Conservation (phyloP, 2,113 vertebrate species). For the Grallaria varia region DNA sequence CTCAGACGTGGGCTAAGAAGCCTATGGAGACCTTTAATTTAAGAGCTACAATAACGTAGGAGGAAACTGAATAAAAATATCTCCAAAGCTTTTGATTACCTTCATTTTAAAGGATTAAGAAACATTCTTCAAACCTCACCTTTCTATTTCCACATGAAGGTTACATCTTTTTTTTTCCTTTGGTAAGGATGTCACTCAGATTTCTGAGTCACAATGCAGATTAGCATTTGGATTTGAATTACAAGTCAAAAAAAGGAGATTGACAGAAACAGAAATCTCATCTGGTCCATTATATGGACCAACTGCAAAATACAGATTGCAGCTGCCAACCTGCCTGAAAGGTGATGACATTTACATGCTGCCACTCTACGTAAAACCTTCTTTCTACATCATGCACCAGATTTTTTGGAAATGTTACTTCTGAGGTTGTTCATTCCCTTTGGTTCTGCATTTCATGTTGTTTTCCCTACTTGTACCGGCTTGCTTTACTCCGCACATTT, state of each 20-base stretch:
- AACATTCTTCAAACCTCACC: not conserved
- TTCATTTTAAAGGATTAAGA: not conserved
- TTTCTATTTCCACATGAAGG: not conserved
- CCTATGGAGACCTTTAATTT: not conserved
- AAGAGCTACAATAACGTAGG: not conserved
- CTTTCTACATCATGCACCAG: not conserved
- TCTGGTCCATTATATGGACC: not conserved
- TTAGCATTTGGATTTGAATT: slow-evolving; percentile 45
- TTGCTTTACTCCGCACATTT: not conserved
- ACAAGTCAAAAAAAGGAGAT: not conserved
- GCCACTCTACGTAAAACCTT: not conserved
- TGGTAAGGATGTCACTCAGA: not conserved
- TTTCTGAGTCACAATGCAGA: slow-evolving; percentile 60
- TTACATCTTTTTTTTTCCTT: not conserved
- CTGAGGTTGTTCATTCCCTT: not conserved
- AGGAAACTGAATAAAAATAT: not conserved
- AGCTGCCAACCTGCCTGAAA: not conserved
- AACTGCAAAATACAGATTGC: not conserved
- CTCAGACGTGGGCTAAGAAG: not conserved
- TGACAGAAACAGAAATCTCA: not conserved
- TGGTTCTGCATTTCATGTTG: not conserved
- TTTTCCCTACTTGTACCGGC: not conserved
- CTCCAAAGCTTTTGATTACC: not conserved
- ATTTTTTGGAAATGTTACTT: not conserved
- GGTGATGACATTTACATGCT: not conserved